Evolutionary conservation across 2,113 vertebrate genomes (phyloP).

Genomic region (Oriolus oriolus): DNA sequence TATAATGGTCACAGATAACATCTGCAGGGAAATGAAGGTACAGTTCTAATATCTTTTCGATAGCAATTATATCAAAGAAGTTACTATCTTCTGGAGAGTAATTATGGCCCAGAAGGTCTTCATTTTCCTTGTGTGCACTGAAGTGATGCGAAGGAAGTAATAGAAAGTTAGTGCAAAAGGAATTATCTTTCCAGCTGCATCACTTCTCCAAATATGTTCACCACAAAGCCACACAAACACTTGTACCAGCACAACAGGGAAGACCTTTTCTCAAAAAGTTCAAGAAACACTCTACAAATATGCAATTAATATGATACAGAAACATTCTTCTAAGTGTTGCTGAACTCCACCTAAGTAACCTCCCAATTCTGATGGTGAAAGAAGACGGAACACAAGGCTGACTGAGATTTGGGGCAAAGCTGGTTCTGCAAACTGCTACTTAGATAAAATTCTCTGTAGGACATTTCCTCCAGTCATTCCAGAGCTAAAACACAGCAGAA

Average conservation of each 20-base stretch:
- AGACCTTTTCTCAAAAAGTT: neutral
- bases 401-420: neutral
- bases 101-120: neutral
- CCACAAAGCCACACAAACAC: neutral
- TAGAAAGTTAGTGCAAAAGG: neutral
- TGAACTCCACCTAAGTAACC: neutral
- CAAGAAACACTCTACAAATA: neutral
- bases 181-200: slow-evolving; percentile 19
- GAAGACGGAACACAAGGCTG: neutral
- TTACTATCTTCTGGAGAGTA: neutral
- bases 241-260: neutral
- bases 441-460: neutral
- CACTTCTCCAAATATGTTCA: neutral
- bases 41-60: neutral
- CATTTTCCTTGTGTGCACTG: neutral
- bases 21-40: neutral
- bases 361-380: rapidly evolving
- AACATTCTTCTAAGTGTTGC: neutral
- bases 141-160: neutral
- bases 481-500: neutral
- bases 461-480: neutral
- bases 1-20: neutral
- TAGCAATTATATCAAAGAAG: neutral
- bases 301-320: neutral
- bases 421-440: neutral